A percentile compares a stretch with the other conserved stretches of the same genome.
phyloP scores from a whole-genome alignment of 2,888 invertebrate species.

The Caenorhabditis virilis region DNA sequence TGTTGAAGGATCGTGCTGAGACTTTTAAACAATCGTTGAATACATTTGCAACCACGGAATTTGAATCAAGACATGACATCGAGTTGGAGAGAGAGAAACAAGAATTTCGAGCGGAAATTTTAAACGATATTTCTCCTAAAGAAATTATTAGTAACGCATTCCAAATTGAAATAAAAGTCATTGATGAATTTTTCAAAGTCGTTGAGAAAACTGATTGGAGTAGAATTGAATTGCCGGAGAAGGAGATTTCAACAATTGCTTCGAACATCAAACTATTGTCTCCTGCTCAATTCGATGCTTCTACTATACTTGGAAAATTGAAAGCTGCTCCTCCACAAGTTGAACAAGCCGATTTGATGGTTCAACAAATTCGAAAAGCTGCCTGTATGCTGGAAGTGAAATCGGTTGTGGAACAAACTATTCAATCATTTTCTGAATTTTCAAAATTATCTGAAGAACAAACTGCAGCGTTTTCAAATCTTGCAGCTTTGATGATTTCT shows the following conservation, averaged over 20 bases:
- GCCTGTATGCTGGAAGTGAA: slow-evolving; percentile 4
- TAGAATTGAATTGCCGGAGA: slow-evolving; percentile 11
- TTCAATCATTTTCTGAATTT: slow-evolving; percentile 15
- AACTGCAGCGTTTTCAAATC: slow-evolving; percentile 14
- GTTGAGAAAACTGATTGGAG: slow-evolving; percentile 27
- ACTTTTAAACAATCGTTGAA: slow-evolving; percentile 12
- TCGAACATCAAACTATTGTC: slow-evolving; percentile 13
- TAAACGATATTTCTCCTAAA: not conserved
- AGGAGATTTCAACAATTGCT: slow-evolving; percentile 9
- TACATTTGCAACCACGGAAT: not conserved
- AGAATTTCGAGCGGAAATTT: not conserved
- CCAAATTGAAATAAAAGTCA: slow-evolving; percentile 7
- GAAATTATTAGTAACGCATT: slow-evolving; percentile 22
- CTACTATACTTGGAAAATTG: slow-evolving; percentile 25
- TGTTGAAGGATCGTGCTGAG: slow-evolving; percentile 19
- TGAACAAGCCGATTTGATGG: slow-evolving; percentile 11
- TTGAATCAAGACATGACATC: not conserved
- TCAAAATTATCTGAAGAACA: slow-evolving; percentile 14
- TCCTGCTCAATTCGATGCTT: slow-evolving; percentile 5
- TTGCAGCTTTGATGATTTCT: slow-evolving; percentile 13
- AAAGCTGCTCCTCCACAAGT: slow-evolving; percentile 20
- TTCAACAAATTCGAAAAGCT: not conserved
- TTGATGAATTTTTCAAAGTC: slow-evolving; percentile 17
- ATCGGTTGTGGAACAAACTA: slow-evolving; percentile 9
- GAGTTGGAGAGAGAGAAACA: not conserved